Evolutionary conservation across 2,888 invertebrate species (phyloP), one percentile per base, ranked within the genome.

Genomic region (Drosophila borborema): DNA sequence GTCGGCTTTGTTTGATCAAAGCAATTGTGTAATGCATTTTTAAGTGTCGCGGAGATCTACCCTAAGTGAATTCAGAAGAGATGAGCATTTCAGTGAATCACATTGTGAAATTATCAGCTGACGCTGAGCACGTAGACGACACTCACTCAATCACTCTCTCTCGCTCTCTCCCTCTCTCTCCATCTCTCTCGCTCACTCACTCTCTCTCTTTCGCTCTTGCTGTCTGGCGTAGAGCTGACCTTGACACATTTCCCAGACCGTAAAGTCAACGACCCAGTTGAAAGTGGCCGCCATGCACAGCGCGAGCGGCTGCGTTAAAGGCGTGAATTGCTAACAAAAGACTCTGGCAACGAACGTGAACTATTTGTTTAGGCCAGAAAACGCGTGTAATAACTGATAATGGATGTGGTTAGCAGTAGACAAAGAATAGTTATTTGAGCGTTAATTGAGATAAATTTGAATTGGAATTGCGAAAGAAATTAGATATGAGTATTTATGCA

Each of bases 41-140:
- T 65, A 89, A 89, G 73, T 72, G 67, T 69, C 70, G 48, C 70
- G 45, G 63, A 31, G 69, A 58, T 48, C 61, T 49, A 36, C 48
- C 46, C 45, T 40, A 56, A 48, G 7, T 23, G 60, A 28, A 34
- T 28, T 59, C 48, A 74, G 69, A 62, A 67, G 31, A 67, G 63
- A 69, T 70, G 74, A 69, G 70, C 63, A 67, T 12, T 36, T 23
- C 41, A 18, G 36, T 51, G 67, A 48, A 20, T 54, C 18, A 56
- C 54, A 61, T 90, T 85, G 88, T 85, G 84, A 90, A 85, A 85
- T 83, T 74, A 49, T 55, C 46, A 45, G 65, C 54, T 65, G 68
- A 31, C 58, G 69, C 45, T 51, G 63, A 62, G 64, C 82, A 89
- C 89, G 89, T 88, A 82, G 46, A 54, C 68, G 71, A 66, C 14